phyloP scores from a whole-genome alignment of 2,888 invertebrate genomes.

The Sycophila texana region DNA sequence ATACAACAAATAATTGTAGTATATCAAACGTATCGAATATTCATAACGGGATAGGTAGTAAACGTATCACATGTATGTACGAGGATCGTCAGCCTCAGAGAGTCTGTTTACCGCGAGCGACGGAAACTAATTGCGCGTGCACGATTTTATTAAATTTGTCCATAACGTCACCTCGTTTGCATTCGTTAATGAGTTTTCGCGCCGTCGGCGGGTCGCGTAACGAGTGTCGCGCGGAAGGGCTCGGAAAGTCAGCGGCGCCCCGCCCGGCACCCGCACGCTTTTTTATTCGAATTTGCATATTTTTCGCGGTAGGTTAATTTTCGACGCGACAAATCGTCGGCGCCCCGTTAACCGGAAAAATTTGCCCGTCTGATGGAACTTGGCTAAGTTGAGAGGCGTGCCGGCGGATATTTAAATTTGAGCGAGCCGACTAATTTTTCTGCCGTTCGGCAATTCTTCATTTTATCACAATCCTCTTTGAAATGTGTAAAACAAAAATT shows the following conservation, averaged over 20 bases:
- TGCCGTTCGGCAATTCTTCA: constrained; percentile 11
- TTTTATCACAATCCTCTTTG: constrained; percentile 13
- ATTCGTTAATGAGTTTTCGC: constrained; percentile 74
- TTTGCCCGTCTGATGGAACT: constrained; percentile 42
- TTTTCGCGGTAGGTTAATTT: constrained; percentile 69
- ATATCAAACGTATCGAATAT: no score
- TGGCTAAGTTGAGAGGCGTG: constrained; percentile 45
- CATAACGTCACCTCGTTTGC: constrained; percentile 73
- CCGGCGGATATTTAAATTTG: constrained; percentile 49
- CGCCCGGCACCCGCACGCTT: constrained; percentile 58
- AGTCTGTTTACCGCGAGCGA: constrained; percentile 65
- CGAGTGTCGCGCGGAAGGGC: background rate
- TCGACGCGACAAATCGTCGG: constrained; percentile 58
- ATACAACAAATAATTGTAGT: no score
- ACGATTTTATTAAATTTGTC: constrained; percentile 75
- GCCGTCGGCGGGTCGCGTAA: constrained; percentile 56
- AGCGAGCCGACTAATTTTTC: constrained; percentile 43
- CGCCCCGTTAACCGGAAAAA: constrained; percentile 27
- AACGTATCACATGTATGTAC: no score
- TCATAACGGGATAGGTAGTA: no score
- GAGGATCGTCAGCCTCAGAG: background rate
- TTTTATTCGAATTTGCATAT: constrained; percentile 71
- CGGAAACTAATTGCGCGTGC: constrained; percentile 72
- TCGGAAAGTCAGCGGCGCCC: background rate
- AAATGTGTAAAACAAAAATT: background rate